Base-by-base conservation (phyloP, 2,797 vertebrate species). In the Enteromius radiatus region DNA sequence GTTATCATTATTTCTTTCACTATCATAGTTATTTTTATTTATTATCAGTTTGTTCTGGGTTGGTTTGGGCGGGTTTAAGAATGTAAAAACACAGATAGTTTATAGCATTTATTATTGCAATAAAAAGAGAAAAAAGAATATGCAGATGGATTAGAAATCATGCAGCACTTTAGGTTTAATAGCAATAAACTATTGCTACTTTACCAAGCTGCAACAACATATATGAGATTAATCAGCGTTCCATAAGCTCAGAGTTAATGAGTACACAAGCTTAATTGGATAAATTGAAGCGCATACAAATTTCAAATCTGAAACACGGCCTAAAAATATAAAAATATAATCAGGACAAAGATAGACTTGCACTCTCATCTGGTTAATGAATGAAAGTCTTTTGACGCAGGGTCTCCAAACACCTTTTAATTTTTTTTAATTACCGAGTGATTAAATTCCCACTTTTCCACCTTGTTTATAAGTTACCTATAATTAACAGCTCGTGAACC, bases 401-500 rank as follows among this genome's bases (percentile, higher is more conserved):
- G 79, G 84, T 86, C 88, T 84, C 70, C 76, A 89, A 90, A 89
- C 89, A 92, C 88, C 87, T 91, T 84, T 87, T 79, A 88, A 88
- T 78, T 71, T 81, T 85, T 90, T 86, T 81, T 90, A 93, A 93
- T 92, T 92, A 89, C 84, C 65, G 91, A 90, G 90, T 90, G 88
- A 94, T 92, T 92, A 88, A 92, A 92, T 80, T 89, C 65, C 84
- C 76, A 85, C 76, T 89, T 88, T 90, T 85, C 70, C 70, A 86
- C 84, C 78, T 80, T 87, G 83, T 91, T 92, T 91, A 88, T 90
- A 88, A 89, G 88, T 84, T 80, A 88, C 79, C 61, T 68, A 88
- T 88, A 92, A 93, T 92, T 92, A 92, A 86, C 88, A 70, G 85
- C 80, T 88, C 63, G 81, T 89, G 89, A 90, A 86, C 82, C 69